Percentiles rank a stretch among this genome's conserved stretches.
These are phyloP conservation scores for Brachionus manjavacas DNA, from an alignment of 1,140 invertebrate species.

Conservation along the genomic window DNA sequence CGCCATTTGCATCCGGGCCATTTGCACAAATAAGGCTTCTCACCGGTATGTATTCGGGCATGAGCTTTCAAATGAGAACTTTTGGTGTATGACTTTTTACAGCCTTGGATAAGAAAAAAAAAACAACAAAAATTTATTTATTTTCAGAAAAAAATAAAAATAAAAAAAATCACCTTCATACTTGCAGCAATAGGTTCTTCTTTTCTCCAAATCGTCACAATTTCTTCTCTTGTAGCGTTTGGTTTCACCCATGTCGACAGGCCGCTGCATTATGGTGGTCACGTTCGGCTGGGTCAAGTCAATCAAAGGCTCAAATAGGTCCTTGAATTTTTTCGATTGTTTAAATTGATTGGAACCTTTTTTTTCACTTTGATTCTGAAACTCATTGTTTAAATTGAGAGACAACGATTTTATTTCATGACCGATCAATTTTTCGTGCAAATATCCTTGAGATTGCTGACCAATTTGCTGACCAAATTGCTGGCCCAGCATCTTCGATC, in stretches of 20 bases:
- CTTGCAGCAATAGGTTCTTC: slow-evolving; percentile 41
- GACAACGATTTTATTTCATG: background rate
- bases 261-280: slow-evolving; percentile 36
- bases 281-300: slow-evolving; percentile 39
- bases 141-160: background rate
- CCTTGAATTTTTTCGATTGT: slow-evolving; percentile 39
- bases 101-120: slow-evolving; percentile 54
- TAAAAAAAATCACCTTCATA: slow-evolving; percentile 17
- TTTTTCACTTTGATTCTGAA: background rate
- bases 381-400: background rate
- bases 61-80: slow-evolving; percentile 70
- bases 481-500: background rate
- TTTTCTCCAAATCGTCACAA: slow-evolving; percentile 35
- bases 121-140: background rate
- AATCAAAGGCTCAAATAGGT: slow-evolving; percentile 36
- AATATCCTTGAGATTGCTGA: background rate
- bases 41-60: slow-evolving; percentile 61
- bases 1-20: slow-evolving; percentile 78
- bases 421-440: background rate
- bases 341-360: background rate
- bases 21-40: slow-evolving; percentile 73
- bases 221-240: slow-evolving; percentile 40
- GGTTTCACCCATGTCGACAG: slow-evolving; percentile 40
- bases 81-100: slow-evolving; percentile 69
- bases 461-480: background rate